Evolutionary conservation across 2,797 vertebrate genomes (phyloP), one percentile per base, ranked within the genome.

Genomic region (Anguilla pacifica): DNA sequence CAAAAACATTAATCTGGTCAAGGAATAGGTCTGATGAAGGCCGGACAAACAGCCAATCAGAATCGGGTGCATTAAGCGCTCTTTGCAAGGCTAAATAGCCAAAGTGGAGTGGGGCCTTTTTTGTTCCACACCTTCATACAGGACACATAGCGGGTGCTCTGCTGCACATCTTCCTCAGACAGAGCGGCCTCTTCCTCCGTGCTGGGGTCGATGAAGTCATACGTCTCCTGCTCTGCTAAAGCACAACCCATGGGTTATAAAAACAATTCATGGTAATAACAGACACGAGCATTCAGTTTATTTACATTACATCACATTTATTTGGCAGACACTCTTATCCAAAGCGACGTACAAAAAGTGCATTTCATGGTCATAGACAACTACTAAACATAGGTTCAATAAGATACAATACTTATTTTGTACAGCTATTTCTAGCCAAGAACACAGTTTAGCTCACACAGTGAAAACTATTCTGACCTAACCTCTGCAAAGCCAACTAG

Each of bases 191-290:
- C 98, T 89, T 99, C 97, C 0, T 96, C 95, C 17, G 96, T 92
- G 86, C 92, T 98, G 83, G 97, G 97, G 87, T 99, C 98, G 93
- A 97, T 97, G 94, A 98, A 98, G 95, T 99, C 98, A 93, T 97
- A 98, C 0, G 96, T 94, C 92, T 99, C 98, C 94, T 98, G 97
- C 92, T 97, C 97, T 96, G 91, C 84, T 90, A 79, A 90, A 88
- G 90, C 93, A 88, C 90, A 4, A 72, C n/a, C 84, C 49, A 92
- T 92, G 93, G 92, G 90, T 92, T 93, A 95, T 83, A 93, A 88
- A 89, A 89, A 91, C 91, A 87, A 91, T 91, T 46, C 49, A 6
- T 81, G 53, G 89, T 59, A 88, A n/a, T 64, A 17, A 87, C 83
- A 90, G 31, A 70, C 22, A 72, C 57, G 9, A 15, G 39, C 22